Evolutionary conservation across 2,113 vertebrate genomes (phyloP).

Genomic region (Etheostoma spectabile): DNA sequence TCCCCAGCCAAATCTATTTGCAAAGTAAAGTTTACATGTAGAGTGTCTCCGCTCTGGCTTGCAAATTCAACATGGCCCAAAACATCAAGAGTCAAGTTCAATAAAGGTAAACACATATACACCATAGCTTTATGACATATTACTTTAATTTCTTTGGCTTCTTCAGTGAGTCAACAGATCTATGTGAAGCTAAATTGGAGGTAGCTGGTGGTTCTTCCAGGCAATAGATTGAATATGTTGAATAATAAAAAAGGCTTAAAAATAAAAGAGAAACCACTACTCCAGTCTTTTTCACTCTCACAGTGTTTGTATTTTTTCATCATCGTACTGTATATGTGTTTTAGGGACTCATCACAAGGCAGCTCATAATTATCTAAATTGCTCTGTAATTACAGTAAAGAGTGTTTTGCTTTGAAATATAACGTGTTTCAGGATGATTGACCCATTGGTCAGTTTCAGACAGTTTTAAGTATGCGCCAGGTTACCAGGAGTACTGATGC

Average conservation of each 20-base stretch:
- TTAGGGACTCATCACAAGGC: slow-evolving; percentile 15
- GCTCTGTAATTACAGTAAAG: slow-evolving; percentile 51
- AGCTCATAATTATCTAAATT: slow-evolving; percentile 55
- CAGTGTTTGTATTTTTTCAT: neutral
- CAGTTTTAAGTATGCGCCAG: slow-evolving; percentile 12
- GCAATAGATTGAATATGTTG: neutral
- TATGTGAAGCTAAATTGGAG: neutral
- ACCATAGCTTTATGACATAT: neutral
- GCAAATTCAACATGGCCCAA: slow-evolving; percentile 53
- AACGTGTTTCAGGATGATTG: slow-evolving; percentile 10
- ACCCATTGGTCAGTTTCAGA: slow-evolving; percentile 45
- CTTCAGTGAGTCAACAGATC: neutral
- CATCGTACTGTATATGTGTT: slow-evolving; percentile 1
- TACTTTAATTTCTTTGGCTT: neutral
- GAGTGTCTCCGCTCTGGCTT: slow-evolving; percentile 16
- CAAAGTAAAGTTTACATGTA: slow-evolving; percentile 28
- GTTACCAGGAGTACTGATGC: slow-evolving; percentile 7
- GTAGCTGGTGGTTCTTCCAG: neutral
- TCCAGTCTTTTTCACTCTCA: neutral
- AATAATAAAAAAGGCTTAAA: neutral
- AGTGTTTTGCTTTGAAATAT: slow-evolving; percentile 29
- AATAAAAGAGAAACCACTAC: neutral
- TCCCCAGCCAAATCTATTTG: slow-evolving; percentile 40
- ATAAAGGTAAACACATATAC: slow-evolving; percentile 65
- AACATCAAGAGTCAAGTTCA: slow-evolving; percentile 41